A percentile compares a stretch with the other conserved stretches of the same genome.
Conservation (phyloP, 2,888 invertebrate species). For the Rugalucina vietnamica region DNA sequence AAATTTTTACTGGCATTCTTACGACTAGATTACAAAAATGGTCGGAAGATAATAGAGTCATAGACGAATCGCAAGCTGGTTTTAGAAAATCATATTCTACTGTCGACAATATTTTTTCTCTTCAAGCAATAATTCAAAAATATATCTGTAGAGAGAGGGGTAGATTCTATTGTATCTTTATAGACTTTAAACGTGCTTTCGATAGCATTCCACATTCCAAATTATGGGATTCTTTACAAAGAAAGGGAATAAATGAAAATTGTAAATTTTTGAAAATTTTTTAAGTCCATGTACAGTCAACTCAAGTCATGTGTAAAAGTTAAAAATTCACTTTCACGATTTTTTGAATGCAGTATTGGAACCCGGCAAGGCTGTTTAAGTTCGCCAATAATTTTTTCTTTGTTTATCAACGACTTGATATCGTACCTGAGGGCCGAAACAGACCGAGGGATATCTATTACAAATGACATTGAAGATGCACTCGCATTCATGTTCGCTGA, state of each 20-base stretch:
- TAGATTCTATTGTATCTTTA: slow-evolving; percentile 14
- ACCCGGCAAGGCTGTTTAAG: slow-evolving; percentile 11
- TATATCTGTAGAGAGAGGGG: background rate
- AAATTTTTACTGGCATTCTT: background rate
- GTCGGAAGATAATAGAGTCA: background rate
- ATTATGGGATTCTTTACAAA: background rate
- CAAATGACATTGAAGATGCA: background rate
- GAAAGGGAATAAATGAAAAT: slow-evolving; percentile 10
- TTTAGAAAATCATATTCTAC: background rate
- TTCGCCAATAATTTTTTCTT: slow-evolving; percentile 14
- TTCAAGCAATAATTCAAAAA: slow-evolving; percentile 8
- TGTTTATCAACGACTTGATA: slow-evolving; percentile 23
- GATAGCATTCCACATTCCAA: slow-evolving; percentile 8
- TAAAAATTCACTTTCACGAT: background rate
- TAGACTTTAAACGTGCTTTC: slow-evolving; percentile 15
- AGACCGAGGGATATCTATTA: background rate
- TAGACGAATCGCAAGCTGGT: slow-evolving; percentile 13
- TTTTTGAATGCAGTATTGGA: slow-evolving; percentile 12
- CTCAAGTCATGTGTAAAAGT: slow-evolving; percentile 18
- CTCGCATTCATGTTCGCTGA: slow-evolving; percentile 17
- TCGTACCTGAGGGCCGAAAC: background rate
- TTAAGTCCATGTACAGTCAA: slow-evolving; percentile 13
- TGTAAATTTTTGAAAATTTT: background rate
- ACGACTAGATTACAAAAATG: background rate
- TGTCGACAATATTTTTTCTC: slow-evolving; percentile 14